These are phyloP conservation scores for Metacarcinus magister DNA, from an alignment of 2,888 invertebrate species.

Conservation along the genomic window DNA sequence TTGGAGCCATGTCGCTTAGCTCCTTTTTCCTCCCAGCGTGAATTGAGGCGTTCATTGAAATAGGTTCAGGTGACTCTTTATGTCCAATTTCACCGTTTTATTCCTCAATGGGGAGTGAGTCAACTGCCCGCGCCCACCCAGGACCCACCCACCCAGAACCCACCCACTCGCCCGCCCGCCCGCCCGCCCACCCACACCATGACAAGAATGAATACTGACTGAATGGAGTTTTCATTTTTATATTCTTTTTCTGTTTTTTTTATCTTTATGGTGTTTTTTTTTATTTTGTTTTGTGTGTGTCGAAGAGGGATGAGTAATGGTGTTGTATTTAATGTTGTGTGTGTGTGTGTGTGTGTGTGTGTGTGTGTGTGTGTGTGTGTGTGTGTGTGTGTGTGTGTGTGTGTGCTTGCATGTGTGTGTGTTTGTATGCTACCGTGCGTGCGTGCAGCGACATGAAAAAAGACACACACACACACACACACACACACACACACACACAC, in stretches of 20 bases:
- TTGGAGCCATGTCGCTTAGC: neutral
- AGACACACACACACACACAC: neutral
- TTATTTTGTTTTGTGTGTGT: neutral
- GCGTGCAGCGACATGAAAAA: constrained; percentile 26
- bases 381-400: constrained; percentile 42
- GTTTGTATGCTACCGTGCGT: constrained; percentile 13
- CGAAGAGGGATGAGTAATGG: neutral
- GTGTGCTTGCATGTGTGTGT: constrained; percentile 7
- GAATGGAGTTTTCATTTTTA: neutral
- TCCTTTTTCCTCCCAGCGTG: neutral
- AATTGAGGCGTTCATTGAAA: constrained; percentile 63
- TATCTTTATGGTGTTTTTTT: neutral
- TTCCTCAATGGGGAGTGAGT: neutral
- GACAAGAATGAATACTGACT: neutral
- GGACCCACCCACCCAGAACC: neutral
- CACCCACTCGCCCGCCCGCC: neutral
- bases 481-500: neutral
- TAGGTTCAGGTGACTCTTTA: constrained; percentile 66
- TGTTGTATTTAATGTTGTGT: neutral
- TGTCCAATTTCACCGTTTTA: constrained; percentile 60
- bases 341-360: neutral
- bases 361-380: constrained; percentile 50
- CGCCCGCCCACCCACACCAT: neutral
- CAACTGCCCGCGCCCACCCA: neutral
- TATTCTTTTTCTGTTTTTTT: neutral